phyloP scores from a whole-genome alignment of 2,888 invertebrate genomes.

The Heteropelma amictum region DNA sequence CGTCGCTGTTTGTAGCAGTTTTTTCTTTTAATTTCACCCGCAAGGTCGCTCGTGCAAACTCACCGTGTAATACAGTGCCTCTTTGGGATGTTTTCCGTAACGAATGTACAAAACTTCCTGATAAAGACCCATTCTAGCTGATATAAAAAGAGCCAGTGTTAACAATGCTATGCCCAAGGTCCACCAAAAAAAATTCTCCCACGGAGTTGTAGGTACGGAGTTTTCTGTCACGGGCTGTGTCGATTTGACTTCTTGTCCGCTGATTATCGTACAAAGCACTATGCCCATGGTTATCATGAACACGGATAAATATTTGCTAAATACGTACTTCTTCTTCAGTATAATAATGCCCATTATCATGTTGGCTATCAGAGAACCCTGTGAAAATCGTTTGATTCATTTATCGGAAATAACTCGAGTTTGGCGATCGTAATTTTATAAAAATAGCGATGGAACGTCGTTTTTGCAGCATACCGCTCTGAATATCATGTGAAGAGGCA shows the following conservation, averaged over 20 bases:
- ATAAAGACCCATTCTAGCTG: slow-evolving; percentile 96
- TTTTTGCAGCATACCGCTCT: slow-evolving; percentile 91
- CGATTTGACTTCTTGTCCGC: slow-evolving; percentile 85
- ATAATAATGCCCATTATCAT: slow-evolving; percentile 96
- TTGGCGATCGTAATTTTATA: neutral
- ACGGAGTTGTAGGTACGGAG: slow-evolving; percentile 73
- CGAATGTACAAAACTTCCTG: slow-evolving; percentile 91
- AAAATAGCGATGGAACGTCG: no score
- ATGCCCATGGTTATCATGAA: slow-evolving; percentile 96
- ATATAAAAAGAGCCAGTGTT: slow-evolving; percentile 92
- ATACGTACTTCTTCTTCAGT: slow-evolving; percentile 88
- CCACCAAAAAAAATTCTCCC: slow-evolving; percentile 83
- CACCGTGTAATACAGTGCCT: slow-evolving; percentile 91
- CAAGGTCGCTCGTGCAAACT: slow-evolving; percentile 57
- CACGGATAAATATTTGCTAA: slow-evolving; percentile 93
- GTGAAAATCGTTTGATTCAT: slow-evolving; percentile 43
- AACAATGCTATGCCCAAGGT: slow-evolving; percentile 88
- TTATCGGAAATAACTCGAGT: neutral
- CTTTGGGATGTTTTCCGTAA: slow-evolving; percentile 94
- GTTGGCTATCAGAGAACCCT: slow-evolving; percentile 97
- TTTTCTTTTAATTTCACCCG: no score
- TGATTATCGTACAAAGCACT: slow-evolving; percentile 92
- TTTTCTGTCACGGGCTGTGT: slow-evolving; percentile 73
- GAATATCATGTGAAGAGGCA: slow-evolving; percentile 99
- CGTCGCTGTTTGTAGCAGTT: no score